phyloP scores from a whole-genome alignment of 1,140 invertebrate genomes.

The Brachionus asplanchnoidis region DNA sequence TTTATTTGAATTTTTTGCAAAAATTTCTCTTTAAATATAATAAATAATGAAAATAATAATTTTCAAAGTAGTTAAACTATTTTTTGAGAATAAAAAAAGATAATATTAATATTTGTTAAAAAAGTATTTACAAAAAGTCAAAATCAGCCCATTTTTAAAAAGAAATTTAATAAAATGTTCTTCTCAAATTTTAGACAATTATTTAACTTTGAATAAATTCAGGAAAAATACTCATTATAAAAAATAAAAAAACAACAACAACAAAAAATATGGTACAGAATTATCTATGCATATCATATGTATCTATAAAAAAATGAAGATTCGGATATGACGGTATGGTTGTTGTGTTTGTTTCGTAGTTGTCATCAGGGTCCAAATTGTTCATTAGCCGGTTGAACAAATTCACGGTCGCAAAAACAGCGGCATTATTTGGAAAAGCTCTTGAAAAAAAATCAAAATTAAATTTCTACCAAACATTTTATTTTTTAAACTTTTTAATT shows the following conservation, averaged over 20 bases:
- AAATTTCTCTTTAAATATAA: no score
- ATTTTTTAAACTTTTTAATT: no score
- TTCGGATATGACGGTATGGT: constrained; percentile 32
- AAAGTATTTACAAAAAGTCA: not conserved
- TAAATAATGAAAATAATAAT: no score
- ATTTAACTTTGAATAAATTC: not conserved
- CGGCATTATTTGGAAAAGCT: constrained; percentile 40
- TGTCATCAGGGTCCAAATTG: not conserved
- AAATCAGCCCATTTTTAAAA: not conserved
- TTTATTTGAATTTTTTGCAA: no score
- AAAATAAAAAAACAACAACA: not conserved
- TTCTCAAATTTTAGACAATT: not conserved
- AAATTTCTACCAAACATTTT: not conserved
- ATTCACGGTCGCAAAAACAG: constrained; percentile 32
- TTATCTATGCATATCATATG: constrained; percentile 34
- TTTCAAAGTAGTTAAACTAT: not conserved
- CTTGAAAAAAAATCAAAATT: not conserved
- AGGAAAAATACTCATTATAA: not conserved
- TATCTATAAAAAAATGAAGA: constrained; percentile 24
- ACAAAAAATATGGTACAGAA: not conserved
- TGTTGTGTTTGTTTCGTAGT: not conserved
- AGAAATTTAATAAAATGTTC: not conserved
- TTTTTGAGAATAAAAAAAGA: not conserved
- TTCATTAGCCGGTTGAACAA: constrained; percentile 31
- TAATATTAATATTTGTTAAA: not conserved